phyloP scores from a whole-genome alignment of 1,140 invertebrate genomes.

The Oncopodura yosiiana region DNA sequence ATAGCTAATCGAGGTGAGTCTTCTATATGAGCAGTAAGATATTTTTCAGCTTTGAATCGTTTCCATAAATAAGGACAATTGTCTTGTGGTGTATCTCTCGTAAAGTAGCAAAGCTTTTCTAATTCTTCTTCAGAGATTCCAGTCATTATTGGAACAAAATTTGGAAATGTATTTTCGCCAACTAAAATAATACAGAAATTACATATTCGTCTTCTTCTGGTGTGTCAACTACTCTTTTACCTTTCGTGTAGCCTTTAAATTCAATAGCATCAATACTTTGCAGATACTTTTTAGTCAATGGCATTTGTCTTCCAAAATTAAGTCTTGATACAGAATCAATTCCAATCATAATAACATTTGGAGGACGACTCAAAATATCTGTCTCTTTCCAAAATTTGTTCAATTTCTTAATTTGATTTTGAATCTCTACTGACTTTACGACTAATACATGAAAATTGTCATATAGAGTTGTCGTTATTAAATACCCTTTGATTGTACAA shows the following conservation, averaged over 20 bases:
- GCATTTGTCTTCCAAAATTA: constrained; percentile 73
- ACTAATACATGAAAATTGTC: too few relatives aligned
- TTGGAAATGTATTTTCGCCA: constrained; percentile 19
- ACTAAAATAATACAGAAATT: too few relatives aligned
- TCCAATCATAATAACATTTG: constrained; percentile 47
- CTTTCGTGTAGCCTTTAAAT: constrained; percentile 33
- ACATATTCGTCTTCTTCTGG: too few relatives aligned
- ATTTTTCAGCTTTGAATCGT: constrained; percentile 36
- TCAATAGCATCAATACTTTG: constrained; percentile 35
- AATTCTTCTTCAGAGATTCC: background rate
- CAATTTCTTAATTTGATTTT: too few relatives aligned
- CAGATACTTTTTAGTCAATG: constrained; percentile 53
- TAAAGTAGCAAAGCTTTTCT: constrained; percentile 1
- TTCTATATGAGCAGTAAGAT: constrained; percentile 41
- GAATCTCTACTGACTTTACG: too few relatives aligned
- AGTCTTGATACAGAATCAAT: constrained; percentile 78
- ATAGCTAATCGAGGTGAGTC: constrained; percentile 37
- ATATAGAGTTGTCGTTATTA: too few relatives aligned
- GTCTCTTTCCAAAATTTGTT: too few relatives aligned
- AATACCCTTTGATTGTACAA: too few relatives aligned
- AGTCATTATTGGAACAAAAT: constrained; percentile 4
- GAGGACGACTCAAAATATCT: too few relatives aligned
- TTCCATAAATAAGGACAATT: constrained; percentile 41
- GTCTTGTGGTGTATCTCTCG: constrained; percentile 31
- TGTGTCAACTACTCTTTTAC: too few relatives aligned